Base-by-base conservation (phyloP, 1,140 invertebrate genomes). In the Ctenoplectra terminalis region DNA sequence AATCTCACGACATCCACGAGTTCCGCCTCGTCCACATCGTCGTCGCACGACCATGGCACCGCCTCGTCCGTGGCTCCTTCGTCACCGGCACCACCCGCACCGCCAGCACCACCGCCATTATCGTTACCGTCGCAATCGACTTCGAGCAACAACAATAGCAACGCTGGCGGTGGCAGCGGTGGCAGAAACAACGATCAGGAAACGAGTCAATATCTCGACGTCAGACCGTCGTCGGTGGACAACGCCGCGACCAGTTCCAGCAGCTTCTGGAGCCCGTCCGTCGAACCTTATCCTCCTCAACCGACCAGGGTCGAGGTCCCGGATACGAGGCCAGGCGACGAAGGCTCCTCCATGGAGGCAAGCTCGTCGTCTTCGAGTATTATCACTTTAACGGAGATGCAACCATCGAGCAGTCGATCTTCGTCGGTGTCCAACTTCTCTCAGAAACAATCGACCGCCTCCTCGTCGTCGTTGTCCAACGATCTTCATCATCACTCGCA, bases 11-110 rank as follows among this genome's bases (percentile, higher is more conserved):
- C 93, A 69, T 92, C 86, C 31, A 84, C 86, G 69, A 84, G 74
- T 72, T 70, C 94, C 81, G 92, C 94, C 43, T 91, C 94, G 73
- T 93, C 94, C 66, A 92, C 94, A 6, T 90, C 92, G 66, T 90
- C 93, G 74, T 85, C 88, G 71, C 90, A 91, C 81, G 89, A 91
- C 60, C 82, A 91, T 90, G 91, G 85, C 37, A 48, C 54, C 26
- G 43, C 87, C 58, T 66, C 90, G 60, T 58, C 85, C 67, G 52
- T 81, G 76, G 50, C 84, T 50, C 43, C 86, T 67, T 56, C 84
- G 66, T 91, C 84, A n/a, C 81, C 75, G 58, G 73, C 69, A 61
- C 54, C 50, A 58, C 69, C 84, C 63, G 54, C 83, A 54, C 40
- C 87, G 86, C 63, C 34, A 83, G 48, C 58, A 61, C 84, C 29